phyloP scores from a whole-genome alignment of 2,888 invertebrate species.

The Cheiracanthium punctorium region DNA sequence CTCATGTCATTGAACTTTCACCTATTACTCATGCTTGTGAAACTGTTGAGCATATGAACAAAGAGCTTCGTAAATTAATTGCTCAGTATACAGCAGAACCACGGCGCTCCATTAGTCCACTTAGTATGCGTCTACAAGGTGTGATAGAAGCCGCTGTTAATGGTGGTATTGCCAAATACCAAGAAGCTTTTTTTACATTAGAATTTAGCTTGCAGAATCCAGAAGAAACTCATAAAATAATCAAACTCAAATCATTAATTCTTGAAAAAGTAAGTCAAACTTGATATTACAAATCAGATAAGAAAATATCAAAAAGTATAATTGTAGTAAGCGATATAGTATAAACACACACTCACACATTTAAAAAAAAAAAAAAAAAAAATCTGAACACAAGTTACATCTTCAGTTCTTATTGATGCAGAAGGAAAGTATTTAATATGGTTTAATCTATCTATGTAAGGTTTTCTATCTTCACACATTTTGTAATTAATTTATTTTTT shows the following conservation, averaged over 20 bases:
- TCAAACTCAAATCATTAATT: slow-evolving; percentile 82
- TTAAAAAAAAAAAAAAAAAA: no score
- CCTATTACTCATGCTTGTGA: slow-evolving; percentile 94
- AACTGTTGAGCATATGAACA: slow-evolving; percentile 92
- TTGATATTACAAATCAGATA: no score
- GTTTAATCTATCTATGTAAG: no score
- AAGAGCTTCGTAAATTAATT: slow-evolving; percentile 87
- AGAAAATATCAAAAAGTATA: no score
- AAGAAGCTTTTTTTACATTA: slow-evolving; percentile 92
- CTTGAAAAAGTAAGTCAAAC: slow-evolving; percentile 81
- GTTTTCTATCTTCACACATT: no score
- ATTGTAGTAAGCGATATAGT: no score
- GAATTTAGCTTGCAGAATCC: slow-evolving; percentile 81
- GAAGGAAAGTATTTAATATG: no score
- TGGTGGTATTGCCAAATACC: slow-evolving; percentile 95
- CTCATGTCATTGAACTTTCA: slow-evolving; percentile 85
- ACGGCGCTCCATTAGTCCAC: slow-evolving; percentile 87
- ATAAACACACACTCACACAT: no score
- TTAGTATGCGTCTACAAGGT: slow-evolving; percentile 93
- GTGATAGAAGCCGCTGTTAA: slow-evolving; percentile 97
- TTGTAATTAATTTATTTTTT: no score
- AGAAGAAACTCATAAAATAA: slow-evolving; percentile 78
- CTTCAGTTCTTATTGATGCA: no score
- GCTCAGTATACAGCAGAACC: slow-evolving; percentile 88
- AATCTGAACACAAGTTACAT: no score